A percentile compares a stretch with the other conserved stretches of the same genome.
These are phyloP conservation scores for Pomphorhynchus laevis DNA, from an alignment of 1,140 invertebrate species.

Conservation along the genomic window DNA sequence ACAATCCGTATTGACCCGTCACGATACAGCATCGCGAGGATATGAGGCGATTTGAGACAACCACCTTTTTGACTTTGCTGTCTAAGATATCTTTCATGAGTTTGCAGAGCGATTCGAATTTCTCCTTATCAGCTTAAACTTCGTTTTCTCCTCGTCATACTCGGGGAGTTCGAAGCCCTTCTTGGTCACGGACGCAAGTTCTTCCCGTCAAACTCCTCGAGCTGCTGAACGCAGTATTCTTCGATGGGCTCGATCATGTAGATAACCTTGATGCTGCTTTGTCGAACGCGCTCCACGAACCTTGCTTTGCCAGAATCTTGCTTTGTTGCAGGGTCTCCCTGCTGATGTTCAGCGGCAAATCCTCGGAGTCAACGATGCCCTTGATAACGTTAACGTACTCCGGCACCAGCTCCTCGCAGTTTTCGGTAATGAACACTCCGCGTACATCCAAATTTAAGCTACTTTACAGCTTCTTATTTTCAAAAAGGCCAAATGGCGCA, in stretches of 20 bases:
- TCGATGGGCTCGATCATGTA: conserved; percentile 82
- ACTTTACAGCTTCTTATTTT: conserved; percentile 16
- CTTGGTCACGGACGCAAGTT: too few species aligned
- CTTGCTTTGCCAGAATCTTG: conserved; percentile 61
- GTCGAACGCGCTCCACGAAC: conserved; percentile 62
- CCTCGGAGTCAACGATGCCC: conserved; percentile 87
- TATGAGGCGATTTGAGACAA: too few species aligned
- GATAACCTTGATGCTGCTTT: conserved; percentile 66
- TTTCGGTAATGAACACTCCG: conserved; percentile 89
- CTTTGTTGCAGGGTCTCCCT: conserved; percentile 78
- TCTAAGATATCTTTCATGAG: too few species aligned
- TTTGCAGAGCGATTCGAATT: too few species aligned
- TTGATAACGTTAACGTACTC: conserved; percentile 70
- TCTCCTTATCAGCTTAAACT: too few species aligned
- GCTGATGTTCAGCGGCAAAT: conserved; percentile 82
- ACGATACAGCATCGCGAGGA: too few species aligned
- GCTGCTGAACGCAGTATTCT: conserved; percentile 69
- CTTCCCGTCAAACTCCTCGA: conserved; percentile 90
- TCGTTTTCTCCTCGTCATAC: too few species aligned
- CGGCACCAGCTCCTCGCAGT: conserved; percentile 96
- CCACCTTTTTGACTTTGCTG: too few species aligned
- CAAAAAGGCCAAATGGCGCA: conserved; percentile 61
- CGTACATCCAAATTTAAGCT: conserved; percentile 40
- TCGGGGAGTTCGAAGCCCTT: too few species aligned
- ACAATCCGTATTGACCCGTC: too few species aligned